Base-by-base conservation (phyloP, 2,888 invertebrate genomes). In the Tinea pellionella region DNA sequence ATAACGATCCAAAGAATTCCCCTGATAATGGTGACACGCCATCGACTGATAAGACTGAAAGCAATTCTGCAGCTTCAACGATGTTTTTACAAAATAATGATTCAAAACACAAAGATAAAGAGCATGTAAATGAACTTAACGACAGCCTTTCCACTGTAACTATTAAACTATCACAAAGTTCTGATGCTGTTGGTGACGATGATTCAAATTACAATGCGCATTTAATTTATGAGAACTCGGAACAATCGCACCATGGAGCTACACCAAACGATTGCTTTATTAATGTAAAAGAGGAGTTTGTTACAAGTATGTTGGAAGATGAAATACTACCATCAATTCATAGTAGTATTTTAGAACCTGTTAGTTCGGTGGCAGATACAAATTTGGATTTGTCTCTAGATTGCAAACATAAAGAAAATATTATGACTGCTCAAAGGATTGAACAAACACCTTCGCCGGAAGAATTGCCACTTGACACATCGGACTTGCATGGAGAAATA, bases 371-470 rank as follows among this genome's bases (percentile, higher is more conserved):
- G 63, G 82, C 77, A 62, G 88, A 81, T 64, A 83, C 84, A 59
- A 89, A 90, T 72, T 77, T 90, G 70, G 89, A 89, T 66, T 78
- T 90, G 66, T 85, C 86, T 30, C 69, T 89, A 63, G 83, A 88
- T 69, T 83, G 87, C 62, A 83, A 86, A 66, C 77, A 69, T 18
- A 71, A 88, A 73, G 82, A 79, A 51, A 85, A 77, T 66, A 70
- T 74, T 56, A 66, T 76, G 53, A 69, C 76, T 56, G 66, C 77
- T 56, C 82, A 77, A 63, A 74, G 92, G 63, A 89, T 93, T 70
- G 94, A 94, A 72, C 91, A 94, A 69, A 95, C 95, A 0, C 95
- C 95, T 0, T 95, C 95, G 0, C 93, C 95, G 0, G 95, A 95
- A 80, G 95, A 95, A 70, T 80, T 95, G 59, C 95, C 95, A 0